Evolutionary conservation across 53 echinoderm and acorn worm genomes (phyloP), one percentile per base, ranked within the genome.

Genomic region (Echinarachnius parma): DNA sequence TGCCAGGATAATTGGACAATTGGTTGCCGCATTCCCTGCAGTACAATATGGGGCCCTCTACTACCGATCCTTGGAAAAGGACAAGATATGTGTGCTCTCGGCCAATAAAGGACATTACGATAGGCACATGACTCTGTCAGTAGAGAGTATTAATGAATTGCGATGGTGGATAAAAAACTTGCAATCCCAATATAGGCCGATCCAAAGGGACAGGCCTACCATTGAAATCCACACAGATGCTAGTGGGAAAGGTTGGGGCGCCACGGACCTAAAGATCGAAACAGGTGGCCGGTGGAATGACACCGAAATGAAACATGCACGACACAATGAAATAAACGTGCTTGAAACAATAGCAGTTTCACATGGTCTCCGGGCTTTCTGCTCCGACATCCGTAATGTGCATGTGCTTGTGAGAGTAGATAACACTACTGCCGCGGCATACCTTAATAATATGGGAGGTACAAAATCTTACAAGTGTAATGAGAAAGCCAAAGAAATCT

Each of bases 401-500:
- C 77, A 85, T 42, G 34, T 85, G 9, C 45, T 32, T 5, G 15
- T 85, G 18, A 37, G 34, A 5, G 14, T 62, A 4, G 78, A 85
- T 72, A 85, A 79, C 53, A 61, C 62, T 16, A 85, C 85, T 18
- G 79, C 79, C 32, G 74, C 79, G 2, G 13, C 84, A 4, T 71
- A 78, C 32, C 39, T 86, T 26, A 81, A 86, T 28, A 55, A 55
- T 32, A 86, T 81, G 81, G 77, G 82, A 20, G 30, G 65, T 14
- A 46, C 44, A 36, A 66, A 56, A 59, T 86, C 80, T 19, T 18
- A 15, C 0, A 49, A 30, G 4, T 86, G 86, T 53, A 66, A 86
- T 60, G 22, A 46, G 21, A 36, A 55, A 13, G 82, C 87, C 21
- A 78, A 62, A 48, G 25, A 35, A 3, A 16, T 86, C 9, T 86